Evolutionary conservation across 2,113 vertebrate genomes (phyloP), one percentile per base, ranked within the genome.

Genomic region (Charina bottae): DNA sequence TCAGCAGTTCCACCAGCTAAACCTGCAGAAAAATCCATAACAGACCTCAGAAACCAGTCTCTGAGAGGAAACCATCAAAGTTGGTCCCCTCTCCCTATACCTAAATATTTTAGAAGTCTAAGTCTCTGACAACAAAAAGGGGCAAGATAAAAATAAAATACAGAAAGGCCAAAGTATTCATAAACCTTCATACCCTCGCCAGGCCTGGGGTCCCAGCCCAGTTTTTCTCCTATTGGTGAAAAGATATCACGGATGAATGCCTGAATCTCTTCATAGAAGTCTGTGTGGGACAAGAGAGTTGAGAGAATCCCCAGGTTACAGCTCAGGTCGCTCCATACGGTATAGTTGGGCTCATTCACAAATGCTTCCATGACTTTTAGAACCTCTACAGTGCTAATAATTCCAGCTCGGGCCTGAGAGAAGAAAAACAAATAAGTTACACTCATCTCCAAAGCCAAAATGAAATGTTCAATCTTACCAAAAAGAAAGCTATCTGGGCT

Each of bases 281-380:
- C 99, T 6, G 99, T 99, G 98, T 99, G 98, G 94, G 99, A 99
- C 93, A 99, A 98, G 94, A 99, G 98, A 53, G 98, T 99, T 90
- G 98, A 98, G 94, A 99, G 97, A 93, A 99, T 98, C 46, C 98
- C 99, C 97, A 99, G 98, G 97, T 99, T 99, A 97, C 98, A 99
- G 98, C 99, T 99, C 95, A 99, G 98, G 98, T 99, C 99, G 88
- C 99, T 99, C 99, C 99, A 99, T 95, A 99, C 99, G 0, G 99
- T 99, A 97, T 99, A 99, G 98, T 99, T 99, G 92, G 99, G 99
- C 97, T 99, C 99, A 91, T 99, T 99, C 97, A 99, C 97, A 93
- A 99, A 99, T n/a, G 99, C 99, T 96, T 99, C 99, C 99, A 99
- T 99, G 97, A 99, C 97, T 96, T 98, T 99, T 94, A 99, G 98